phyloP scores from a whole-genome alignment of 2,888 invertebrate species.

The Noctua comes region DNA sequence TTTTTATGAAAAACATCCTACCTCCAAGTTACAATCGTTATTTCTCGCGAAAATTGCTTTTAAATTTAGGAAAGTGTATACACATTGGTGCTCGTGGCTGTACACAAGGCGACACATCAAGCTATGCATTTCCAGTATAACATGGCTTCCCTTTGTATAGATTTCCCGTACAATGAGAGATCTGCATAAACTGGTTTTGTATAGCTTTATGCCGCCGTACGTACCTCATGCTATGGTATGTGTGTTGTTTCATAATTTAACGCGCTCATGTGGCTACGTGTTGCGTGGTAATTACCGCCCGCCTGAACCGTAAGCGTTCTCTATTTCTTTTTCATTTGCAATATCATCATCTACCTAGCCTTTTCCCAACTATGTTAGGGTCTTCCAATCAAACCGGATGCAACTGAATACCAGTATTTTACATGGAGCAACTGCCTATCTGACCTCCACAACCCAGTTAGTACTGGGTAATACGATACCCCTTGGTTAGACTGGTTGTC shows the following conservation, averaged over 20 bases:
- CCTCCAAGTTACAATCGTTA: too few relatives aligned
- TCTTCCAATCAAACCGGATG: background rate
- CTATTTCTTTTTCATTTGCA: slow-evolving; percentile 66
- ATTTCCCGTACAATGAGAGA: too few relatives aligned
- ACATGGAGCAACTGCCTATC: background rate
- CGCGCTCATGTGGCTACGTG: slow-evolving; percentile 48
- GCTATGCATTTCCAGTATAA: too few relatives aligned
- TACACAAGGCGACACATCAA: too few relatives aligned
- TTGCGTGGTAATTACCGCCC: slow-evolving; percentile 58
- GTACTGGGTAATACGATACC: background rate
- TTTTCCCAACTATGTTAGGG: too few relatives aligned
- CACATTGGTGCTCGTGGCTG: too few relatives aligned
- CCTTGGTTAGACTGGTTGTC: background rate
- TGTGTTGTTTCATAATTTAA: slow-evolving; percentile 60
- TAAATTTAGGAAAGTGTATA: too few relatives aligned
- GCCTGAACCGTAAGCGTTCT: slow-evolving; percentile 54
- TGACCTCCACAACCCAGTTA: background rate
- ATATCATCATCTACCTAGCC: too few relatives aligned
- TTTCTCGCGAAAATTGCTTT: too few relatives aligned
- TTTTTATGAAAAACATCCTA: too few relatives aligned
- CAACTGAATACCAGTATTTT: background rate
- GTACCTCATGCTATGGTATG: slow-evolving; percentile 8
- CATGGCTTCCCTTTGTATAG: background rate
- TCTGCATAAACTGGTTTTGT: too few relatives aligned
- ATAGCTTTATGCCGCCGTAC: background rate